A percentile compares a stretch with the other conserved stretches of the same genome.
Conservation (phyloP, 2,888 invertebrate genomes). For the Serrognathus titanus region DNA sequence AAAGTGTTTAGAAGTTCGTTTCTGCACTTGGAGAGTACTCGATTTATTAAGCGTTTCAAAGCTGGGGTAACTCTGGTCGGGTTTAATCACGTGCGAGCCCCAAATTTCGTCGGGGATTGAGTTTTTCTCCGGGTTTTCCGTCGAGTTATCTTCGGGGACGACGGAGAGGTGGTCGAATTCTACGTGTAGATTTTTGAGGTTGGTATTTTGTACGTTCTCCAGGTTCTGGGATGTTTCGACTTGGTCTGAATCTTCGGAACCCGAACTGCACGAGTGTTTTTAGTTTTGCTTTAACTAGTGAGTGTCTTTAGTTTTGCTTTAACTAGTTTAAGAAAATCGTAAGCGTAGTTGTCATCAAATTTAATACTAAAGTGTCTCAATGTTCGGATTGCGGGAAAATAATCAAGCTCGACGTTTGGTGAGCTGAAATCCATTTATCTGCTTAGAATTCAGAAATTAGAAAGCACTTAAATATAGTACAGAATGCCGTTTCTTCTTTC, state of each 20-base stretch:
- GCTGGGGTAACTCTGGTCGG: constrained; percentile 47
- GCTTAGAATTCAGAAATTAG: too few relatives aligned
- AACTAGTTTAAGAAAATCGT: too few relatives aligned
- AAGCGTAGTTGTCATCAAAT: too few relatives aligned
- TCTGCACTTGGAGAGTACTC: constrained; percentile 13
- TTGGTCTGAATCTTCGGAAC: constrained; percentile 42
- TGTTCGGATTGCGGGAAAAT: too few relatives aligned
- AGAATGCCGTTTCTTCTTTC: too few relatives aligned
- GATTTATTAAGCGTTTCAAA: constrained; percentile 27
- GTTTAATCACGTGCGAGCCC: constrained; percentile 36
- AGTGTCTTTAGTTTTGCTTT: too few relatives aligned
- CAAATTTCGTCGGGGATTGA: constrained; percentile 36
- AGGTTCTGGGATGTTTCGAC: constrained; percentile 48
- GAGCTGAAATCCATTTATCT: too few relatives aligned
- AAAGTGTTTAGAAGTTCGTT: constrained; percentile 45
- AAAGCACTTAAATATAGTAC: too few relatives aligned
- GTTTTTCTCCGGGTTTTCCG: constrained; percentile 45
- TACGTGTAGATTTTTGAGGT: constrained; percentile 52
- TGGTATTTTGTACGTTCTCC: constrained; percentile 48
- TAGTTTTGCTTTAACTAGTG: too few relatives aligned
- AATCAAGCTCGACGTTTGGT: too few relatives aligned
- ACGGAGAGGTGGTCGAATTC: constrained; percentile 73
- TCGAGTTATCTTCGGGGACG: constrained; percentile 68
- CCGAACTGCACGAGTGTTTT: constrained; percentile 43
- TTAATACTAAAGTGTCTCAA: too few relatives aligned